A percentile compares a stretch with the other conserved stretches of the same genome.
Conservation (phyloP, 2,888 invertebrate species). For the Cylindroiulus punctatus region DNA sequence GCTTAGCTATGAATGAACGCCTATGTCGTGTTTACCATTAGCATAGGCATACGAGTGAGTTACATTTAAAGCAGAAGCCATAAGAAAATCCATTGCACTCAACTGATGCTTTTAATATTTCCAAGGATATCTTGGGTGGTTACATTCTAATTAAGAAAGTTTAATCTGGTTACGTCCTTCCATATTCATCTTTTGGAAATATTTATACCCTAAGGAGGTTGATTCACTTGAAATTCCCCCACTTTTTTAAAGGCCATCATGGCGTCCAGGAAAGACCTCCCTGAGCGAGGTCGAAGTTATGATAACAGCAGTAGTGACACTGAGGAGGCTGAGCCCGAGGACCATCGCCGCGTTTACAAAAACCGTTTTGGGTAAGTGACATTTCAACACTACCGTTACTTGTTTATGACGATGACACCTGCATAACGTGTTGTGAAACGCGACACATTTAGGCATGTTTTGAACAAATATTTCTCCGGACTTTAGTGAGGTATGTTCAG, state of each 20-base stretch:
- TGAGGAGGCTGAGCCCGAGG: constrained; percentile 80
- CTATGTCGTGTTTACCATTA: not conserved
- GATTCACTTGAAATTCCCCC: constrained; percentile 32
- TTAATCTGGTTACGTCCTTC: not conserved
- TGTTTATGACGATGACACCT: constrained; percentile 23
- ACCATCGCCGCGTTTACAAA: constrained; percentile 75
- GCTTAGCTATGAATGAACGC: not conserved
- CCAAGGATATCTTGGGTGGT: not conserved
- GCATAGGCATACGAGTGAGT: not conserved
- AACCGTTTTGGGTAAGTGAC: constrained; percentile 74
- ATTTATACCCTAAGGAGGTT: not conserved
- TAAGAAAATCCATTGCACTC: not conserved
- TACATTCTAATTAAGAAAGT: not conserved
- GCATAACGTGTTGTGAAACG: not conserved
- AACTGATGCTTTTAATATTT: not conserved
- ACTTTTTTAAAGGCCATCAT: constrained; percentile 50
- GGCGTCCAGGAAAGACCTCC: constrained; percentile 58
- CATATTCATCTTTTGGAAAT: not conserved
- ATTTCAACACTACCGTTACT: not conserved
- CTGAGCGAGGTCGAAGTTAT: constrained; percentile 58
- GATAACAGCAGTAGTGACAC: constrained; percentile 82
- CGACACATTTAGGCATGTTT: not conserved
- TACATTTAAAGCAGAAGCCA: not conserved
- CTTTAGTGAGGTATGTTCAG: not conserved
- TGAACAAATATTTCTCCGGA: not conserved